Percentiles rank a stretch among this genome's conserved stretches.
Evolutionary conservation across 1,140 invertebrate genomes (phyloP).

Genomic region (Heterodera schachtii): DNA sequence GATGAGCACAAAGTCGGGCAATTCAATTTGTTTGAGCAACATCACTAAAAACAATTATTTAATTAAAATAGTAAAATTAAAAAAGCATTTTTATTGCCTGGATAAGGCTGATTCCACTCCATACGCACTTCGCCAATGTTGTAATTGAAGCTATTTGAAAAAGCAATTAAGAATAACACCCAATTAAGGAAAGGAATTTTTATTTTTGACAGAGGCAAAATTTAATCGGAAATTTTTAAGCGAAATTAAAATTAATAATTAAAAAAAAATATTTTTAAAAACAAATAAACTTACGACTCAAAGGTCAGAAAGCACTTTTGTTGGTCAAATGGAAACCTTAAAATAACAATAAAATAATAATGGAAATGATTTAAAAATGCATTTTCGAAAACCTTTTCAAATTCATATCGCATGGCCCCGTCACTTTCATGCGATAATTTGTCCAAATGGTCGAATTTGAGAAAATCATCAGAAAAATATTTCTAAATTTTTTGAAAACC

Average conservation of each 20-base stretch:
- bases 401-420: constrained; percentile 64
- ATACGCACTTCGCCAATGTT: constrained; percentile 65
- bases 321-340: constrained; percentile 59
- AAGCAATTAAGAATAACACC: too few species aligned
- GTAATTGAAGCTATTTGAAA: constrained; percentile 57
- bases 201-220: too few species aligned
- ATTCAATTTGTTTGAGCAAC: constrained; percentile 61
- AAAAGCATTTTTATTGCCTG: constrained; percentile 25
- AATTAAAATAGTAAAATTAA: not conserved
- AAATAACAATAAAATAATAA: constrained; percentile 37
- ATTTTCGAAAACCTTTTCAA: constrained; percentile 46
- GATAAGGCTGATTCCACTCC: constrained; percentile 64
- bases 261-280: not conserved
- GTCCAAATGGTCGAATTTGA: constrained; percentile 65
- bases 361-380: not conserved
- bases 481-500: constrained; percentile 48
- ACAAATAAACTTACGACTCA: constrained; percentile 50
- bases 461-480: constrained; percentile 65
- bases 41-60: constrained; percentile 39
- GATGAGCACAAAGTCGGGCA: constrained; percentile 63
- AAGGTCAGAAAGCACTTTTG: constrained; percentile 64
- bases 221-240: not conserved
- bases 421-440: constrained; percentile 65
- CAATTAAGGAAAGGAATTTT: too few species aligned
- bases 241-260: constrained; percentile 8